phyloP scores from a whole-genome alignment of 2,888 invertebrate genomes.

The Leucophora obtusa region DNA sequence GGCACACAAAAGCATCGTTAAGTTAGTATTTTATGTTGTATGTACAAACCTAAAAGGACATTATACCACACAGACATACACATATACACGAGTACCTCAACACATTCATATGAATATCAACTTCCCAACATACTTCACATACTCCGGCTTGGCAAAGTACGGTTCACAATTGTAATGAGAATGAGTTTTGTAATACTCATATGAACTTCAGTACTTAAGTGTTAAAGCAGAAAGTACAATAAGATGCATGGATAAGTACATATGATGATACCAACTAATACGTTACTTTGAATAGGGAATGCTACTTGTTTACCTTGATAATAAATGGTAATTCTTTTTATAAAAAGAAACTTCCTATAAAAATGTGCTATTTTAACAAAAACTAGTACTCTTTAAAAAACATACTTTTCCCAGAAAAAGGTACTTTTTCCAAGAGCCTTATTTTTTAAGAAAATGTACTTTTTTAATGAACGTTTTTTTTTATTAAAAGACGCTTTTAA shows the following conservation, averaged over 20 bases:
- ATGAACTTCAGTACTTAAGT: constrained; percentile 35
- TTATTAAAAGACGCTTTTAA: no score
- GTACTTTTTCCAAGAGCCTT: no score
- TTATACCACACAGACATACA: constrained; percentile 21
- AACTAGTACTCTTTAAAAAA: no score
- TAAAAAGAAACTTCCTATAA: no score
- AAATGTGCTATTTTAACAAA: no score
- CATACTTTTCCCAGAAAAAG: no score
- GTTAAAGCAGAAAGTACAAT: constrained; percentile 15
- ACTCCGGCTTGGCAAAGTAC: constrained; percentile 18
- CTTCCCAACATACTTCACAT: background rate
- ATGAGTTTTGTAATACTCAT: constrained; percentile 32
- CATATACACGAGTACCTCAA: background rate
- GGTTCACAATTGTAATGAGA: constrained; percentile 39
- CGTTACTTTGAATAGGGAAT: background rate
- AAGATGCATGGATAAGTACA: constrained; percentile 10
- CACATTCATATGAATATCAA: background rate
- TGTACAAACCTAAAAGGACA: constrained; percentile 48
- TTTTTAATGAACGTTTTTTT: no score
- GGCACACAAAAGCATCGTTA: constrained; percentile 68
- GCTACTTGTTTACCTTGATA: no score
- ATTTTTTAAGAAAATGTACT: no score
- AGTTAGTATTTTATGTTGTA: constrained; percentile 65
- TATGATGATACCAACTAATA: background rate
- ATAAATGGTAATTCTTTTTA: no score